Percentiles rank a stretch among this genome's conserved stretches.
Evolutionary conservation across 2,888 invertebrate genomes (phyloP).

Genomic region (Apamea crenata): DNA sequence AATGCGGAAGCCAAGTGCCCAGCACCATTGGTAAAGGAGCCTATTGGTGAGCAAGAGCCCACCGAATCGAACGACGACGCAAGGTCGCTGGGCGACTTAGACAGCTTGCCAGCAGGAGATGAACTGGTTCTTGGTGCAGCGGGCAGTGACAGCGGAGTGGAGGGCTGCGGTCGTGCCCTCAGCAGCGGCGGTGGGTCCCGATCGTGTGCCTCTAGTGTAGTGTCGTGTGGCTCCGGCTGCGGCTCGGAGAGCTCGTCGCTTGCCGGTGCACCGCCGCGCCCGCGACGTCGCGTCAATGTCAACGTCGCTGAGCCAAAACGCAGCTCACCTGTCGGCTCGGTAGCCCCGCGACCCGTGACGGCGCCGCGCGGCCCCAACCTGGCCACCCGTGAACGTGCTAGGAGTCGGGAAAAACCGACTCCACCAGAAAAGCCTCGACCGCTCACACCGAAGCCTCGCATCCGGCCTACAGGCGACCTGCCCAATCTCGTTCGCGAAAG

Average conservation of each 20-base stretch:
- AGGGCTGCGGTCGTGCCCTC: conserved; percentile 93
- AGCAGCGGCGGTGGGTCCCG: conserved; percentile 92
- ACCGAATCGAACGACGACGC: conserved; percentile 85
- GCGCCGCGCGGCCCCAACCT: conserved; percentile 88
- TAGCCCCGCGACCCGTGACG: conserved; percentile 88
- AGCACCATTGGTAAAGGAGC: conserved; percentile 72
- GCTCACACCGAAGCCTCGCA: conserved; percentile 86
- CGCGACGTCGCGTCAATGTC: conserved; percentile 90
- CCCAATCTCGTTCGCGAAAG: conserved; percentile 89
- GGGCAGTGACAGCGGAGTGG: conserved; percentile 96
- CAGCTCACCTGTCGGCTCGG: conserved; percentile 88
- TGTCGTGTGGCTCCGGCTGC: conserved; percentile 94
- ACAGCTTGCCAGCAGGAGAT: conserved; percentile 86
- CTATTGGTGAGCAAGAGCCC: conserved; percentile 78
- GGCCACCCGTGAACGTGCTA: conserved; percentile 90
- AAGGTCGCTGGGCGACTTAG: conserved; percentile 84
- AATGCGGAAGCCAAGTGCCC: conserved; percentile 71
- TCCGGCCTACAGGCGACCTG: conserved; percentile 88
- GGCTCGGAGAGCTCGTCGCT: conserved; percentile 95
- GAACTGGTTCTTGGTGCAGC: conserved; percentile 89
- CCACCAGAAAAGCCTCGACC: conserved; percentile 87
- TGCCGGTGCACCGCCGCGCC: conserved; percentile 88
- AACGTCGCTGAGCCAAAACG: conserved; percentile 89
- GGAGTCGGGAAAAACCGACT: conserved; percentile 91
- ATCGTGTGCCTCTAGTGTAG: conserved; percentile 94